phyloP scores from a whole-genome alignment of 2,113 vertebrate genomes.

The Cinclus mexicanus region DNA sequence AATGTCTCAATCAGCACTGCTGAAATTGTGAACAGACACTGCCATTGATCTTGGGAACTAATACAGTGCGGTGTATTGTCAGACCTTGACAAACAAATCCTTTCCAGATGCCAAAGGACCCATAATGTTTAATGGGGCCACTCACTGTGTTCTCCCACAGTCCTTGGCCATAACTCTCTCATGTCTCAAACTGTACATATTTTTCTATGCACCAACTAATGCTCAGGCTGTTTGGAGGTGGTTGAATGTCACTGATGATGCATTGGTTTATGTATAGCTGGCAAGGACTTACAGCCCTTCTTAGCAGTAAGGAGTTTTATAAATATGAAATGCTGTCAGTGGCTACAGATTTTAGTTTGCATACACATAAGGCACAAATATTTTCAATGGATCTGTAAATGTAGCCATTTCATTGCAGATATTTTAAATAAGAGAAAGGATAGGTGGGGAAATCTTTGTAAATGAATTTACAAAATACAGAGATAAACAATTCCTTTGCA shows the following conservation, averaged over 20 bases:
- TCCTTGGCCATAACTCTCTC: not conserved
- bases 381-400: not conserved
- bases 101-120: not conserved
- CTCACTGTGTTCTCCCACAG: not conserved
- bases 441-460: not conserved
- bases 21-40: not conserved
- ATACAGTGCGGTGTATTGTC: not conserved
- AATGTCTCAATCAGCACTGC: not conserved
- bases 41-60: not conserved
- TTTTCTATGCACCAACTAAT: not conserved
- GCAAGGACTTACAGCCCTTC: not conserved
- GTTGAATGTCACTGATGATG: not conserved
- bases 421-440: not conserved
- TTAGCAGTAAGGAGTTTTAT: not conserved
- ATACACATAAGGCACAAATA: not conserved
- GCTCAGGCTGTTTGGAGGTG: not conserved
- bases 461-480: not conserved
- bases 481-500: conserved; percentile 27
- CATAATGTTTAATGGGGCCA: not conserved
- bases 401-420: not conserved
- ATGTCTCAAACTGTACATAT: not conserved
- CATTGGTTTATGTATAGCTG: not conserved
- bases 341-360: not conserved
- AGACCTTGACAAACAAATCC: conserved; percentile 21
- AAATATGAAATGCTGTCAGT: not conserved